Evolutionary conservation across 2,888 invertebrate genomes (phyloP).

Genomic region (Kryphioiulus occultus): DNA sequence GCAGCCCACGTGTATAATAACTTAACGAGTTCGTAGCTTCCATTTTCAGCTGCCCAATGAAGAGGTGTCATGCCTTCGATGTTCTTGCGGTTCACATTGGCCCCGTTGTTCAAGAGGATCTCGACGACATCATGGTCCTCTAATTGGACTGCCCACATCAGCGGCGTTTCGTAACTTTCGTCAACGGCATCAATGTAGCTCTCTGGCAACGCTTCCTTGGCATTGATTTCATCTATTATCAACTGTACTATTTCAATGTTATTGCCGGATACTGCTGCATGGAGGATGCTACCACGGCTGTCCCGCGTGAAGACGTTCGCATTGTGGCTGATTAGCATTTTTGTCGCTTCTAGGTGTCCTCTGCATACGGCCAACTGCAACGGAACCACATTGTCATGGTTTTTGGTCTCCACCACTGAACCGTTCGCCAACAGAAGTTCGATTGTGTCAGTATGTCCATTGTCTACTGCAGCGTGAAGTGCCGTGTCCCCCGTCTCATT

Average conservation of each 20-base stretch:
- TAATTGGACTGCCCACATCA: slow-evolving; percentile 49
- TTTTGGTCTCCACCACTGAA: neutral
- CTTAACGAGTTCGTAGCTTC: neutral
- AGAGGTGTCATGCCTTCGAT: slow-evolving; percentile 44
- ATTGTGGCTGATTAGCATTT: neutral
- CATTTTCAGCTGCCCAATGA: slow-evolving; percentile 46
- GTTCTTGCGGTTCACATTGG: slow-evolving; percentile 17
- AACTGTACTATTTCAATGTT: slow-evolving; percentile 60
- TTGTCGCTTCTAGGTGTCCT: slow-evolving; percentile 22
- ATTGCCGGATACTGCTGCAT: slow-evolving; percentile 57
- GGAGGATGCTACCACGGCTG: neutral
- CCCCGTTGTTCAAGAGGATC: slow-evolving; percentile 7
- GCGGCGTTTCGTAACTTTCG: slow-evolving; percentile 44
- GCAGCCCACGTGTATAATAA: slow-evolving; percentile 29
- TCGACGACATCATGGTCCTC: slow-evolving; percentile 10
- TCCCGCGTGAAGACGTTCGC: neutral
- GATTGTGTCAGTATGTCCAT: neutral
- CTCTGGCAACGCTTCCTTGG: neutral
- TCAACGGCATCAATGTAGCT: slow-evolving; percentile 30
- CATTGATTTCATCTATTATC: slow-evolving; percentile 1
- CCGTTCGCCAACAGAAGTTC: neutral
- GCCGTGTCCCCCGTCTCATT: neutral
- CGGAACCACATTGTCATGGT: neutral
- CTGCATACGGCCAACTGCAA: slow-evolving; percentile 14
- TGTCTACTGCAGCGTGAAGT: slow-evolving; percentile 16